Evolutionary conservation across 2,113 vertebrate genomes (phyloP).

Genomic region (Desmodus rotundus): DNA sequence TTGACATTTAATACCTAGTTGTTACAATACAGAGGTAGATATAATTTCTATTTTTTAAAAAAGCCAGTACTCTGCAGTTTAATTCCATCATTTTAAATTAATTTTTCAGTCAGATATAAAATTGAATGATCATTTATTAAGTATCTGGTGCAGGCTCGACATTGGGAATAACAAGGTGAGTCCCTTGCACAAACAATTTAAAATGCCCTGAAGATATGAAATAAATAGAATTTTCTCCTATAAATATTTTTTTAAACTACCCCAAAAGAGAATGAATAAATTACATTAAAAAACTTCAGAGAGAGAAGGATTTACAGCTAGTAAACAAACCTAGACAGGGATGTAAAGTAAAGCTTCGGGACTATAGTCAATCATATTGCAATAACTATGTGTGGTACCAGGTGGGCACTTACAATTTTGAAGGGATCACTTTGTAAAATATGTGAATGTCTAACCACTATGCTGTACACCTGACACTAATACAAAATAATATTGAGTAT

Average conservation of each 20-base stretch:
- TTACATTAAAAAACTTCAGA: background rate
- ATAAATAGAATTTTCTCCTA: background rate
- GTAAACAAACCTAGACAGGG: background rate
- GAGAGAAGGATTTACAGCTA: background rate
- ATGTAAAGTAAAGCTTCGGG: background rate
- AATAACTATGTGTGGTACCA: background rate
- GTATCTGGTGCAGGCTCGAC: background rate
- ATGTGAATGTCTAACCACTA: background rate
- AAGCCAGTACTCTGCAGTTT: background rate
- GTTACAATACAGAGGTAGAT: background rate
- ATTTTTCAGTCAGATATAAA: background rate
- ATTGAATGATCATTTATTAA: constrained; percentile 38
- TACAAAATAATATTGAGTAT: background rate
- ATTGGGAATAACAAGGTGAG: background rate
- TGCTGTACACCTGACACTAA: background rate
- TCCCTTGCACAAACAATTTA: background rate
- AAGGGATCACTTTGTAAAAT: background rate
- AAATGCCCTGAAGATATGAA: background rate
- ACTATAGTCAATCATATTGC: background rate
- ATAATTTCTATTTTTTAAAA: background rate
- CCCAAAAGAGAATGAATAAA: background rate
- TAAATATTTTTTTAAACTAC: background rate
- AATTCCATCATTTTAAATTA: constrained; percentile 46
- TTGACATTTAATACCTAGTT: constrained; percentile 4
- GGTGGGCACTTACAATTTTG: background rate